Base-by-base conservation (phyloP, 2,888 invertebrate species). In the Lumbricus terrestris region DNA sequence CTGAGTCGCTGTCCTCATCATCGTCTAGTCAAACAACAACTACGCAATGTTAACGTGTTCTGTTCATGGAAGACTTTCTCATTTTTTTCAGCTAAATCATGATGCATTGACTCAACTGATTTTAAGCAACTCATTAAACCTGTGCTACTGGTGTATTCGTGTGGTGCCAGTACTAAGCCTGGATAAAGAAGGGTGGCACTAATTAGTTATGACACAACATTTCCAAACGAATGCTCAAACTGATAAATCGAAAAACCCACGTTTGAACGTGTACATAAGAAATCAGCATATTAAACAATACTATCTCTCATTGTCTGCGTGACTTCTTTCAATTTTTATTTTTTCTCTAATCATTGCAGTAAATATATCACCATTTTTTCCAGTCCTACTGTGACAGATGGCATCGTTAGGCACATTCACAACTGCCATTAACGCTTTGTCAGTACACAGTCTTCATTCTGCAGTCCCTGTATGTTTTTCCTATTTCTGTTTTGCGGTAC, bases 1-100 rank as follows among this genome's bases (percentile, higher is more conserved):
- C 95, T 8, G 94, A 94, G 91, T 95, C 95, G 90, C 94, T 94
- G 90, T 95, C 95, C 5, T 89, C 35, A 33, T 89, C 89, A 47
- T 85, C 35, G 0, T 5, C 47, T 47, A 23, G 18, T 69, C 69
- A 69, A 69, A 69, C 23, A 29, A 88, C 29, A 88, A 29, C 1
- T 34, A 88, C 5, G 23, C 15, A 34, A 34, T 23, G 35, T 38
- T 35, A 5, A 37, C 88, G 34, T n/a, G n/a, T 35, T 34, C 37
- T 34, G 88, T 88, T 88, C 23, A 38, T 88, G 88, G 11, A 38
- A 8, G 37, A 88, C 69, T 69, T 69, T 69, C 69, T 69, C 29
- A 69, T 69, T n/a, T 69, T 69, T n/a, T 29, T 69, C n/a, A n/a
- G n/a, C n/a, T 69, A 69, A 47, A 69, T 69, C 29, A 69, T 23